Evolutionary conservation across 2,113 vertebrate genomes (phyloP), one percentile per base, ranked within the genome.

Genomic region (Tapirus terrestris): DNA sequence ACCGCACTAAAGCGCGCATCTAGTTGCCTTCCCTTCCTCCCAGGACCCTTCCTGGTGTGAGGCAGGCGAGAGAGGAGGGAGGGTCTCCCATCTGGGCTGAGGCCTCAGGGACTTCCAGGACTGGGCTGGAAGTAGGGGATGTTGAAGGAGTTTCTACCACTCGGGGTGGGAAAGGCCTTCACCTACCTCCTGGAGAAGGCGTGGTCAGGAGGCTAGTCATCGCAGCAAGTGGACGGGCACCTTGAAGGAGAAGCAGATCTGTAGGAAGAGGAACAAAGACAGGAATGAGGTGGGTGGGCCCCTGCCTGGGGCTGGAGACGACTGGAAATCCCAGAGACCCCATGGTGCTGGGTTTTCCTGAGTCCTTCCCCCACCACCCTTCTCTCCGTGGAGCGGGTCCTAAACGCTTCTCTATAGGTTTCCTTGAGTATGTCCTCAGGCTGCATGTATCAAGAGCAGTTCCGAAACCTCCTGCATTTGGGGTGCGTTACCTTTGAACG

Each of bases 121-220:
- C 53, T 17, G 61, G 60, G 14, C 39, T 70, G 18, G 39, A 72
- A 36, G 80, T 8, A 43, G 10, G 31, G 45, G 21, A 48, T 72
- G 43, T 14, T 8, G 45, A 85, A 39, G 29, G 53, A 31, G 33
- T 61, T 48, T 67, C 39, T 13, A 13, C 5, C 80, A 3, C 31
- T 51, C 18, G 7, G 8, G 20, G 11, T 25, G 81, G 84, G 8
- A 75, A 92, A 73, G 68, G 65, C 63, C 60, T 43, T 92, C 75
- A 92, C 98, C 81, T 97, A 98, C 98, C 98, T 98, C 12, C 76
- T 9, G 95, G 95, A 83, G 97, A 76, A 92, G 96, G 92, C 2
- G 87, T 95, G 76, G 48, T 36, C 17, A 36, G 95, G 36, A 91
- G 60, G 83, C 45, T 43, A 16, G 91, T 43, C 98, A 98, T 97